Evolutionary conservation across 2,113 vertebrate species (phyloP).

Genomic region (Phaethornis superciliosus): DNA sequence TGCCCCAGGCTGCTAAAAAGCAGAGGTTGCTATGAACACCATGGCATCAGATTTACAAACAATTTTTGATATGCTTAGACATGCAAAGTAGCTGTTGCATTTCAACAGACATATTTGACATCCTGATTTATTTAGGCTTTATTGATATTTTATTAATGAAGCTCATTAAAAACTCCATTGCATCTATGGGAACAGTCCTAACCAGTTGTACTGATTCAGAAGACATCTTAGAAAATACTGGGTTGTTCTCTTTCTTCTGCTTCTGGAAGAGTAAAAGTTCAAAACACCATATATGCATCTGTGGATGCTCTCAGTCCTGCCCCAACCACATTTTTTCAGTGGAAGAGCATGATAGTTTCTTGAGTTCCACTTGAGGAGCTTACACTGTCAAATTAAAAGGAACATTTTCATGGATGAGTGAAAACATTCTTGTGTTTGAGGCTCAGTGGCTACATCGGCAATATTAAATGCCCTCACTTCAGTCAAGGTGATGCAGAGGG

Average conservation of each 20-base stretch:
- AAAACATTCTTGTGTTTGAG: neutral
- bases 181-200: neutral
- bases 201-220: neutral
- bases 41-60: neutral
- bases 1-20: neutral
- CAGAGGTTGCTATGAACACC: neutral
- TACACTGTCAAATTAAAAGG: neutral
- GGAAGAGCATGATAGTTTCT: neutral
- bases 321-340: neutral
- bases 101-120: neutral
- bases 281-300: neutral
- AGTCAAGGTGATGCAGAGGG: neutral
- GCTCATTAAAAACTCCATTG: neutral
- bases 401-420: neutral
- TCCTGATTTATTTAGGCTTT: conserved; percentile 23
- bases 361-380: neutral
- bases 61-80: neutral
- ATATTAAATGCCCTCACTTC: neutral
- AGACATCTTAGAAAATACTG: neutral
- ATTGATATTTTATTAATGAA: conserved; percentile 14
- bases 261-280: neutral
- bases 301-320: neutral
- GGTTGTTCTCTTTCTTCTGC: neutral
- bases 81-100: neutral
- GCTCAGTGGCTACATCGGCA: neutral